Percentiles rank a stretch among this genome's conserved stretches.
phyloP scores from a whole-genome alignment of 2,797 vertebrate species.

The Myotis findleyi region DNA sequence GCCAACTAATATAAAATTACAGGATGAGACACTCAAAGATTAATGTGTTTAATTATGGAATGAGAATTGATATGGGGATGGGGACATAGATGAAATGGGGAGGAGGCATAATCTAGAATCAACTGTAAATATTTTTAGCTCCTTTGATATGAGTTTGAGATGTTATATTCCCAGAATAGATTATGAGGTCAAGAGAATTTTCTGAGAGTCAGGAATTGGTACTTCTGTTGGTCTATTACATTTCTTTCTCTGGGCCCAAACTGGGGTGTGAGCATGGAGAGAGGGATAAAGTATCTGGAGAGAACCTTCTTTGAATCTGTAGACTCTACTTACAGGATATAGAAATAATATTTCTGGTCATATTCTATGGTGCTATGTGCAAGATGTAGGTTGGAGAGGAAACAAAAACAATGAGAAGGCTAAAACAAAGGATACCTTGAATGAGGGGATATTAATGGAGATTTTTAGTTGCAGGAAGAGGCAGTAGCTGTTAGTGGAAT shows the following conservation, averaged over 20 bases:
- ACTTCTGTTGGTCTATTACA: background rate
- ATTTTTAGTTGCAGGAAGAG: background rate
- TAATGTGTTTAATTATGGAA: background rate
- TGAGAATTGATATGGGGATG: background rate
- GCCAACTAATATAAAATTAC: conserved; percentile 13
- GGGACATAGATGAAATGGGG: background rate
- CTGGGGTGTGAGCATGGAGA: background rate
- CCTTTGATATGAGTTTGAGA: conserved; percentile 11
- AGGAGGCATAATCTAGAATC: background rate
- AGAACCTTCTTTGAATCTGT: background rate
- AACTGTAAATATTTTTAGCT: conserved; percentile 23
- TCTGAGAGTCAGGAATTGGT: background rate
- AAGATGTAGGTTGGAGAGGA: background rate
- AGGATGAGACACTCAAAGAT: background rate
- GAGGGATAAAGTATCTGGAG: background rate
- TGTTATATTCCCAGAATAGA: background rate
- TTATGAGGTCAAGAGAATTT: conserved; percentile 24
- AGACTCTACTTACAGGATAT: background rate
- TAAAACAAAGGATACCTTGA: background rate
- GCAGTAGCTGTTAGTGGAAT: background rate
- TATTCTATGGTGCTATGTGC: background rate
- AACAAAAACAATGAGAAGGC: background rate
- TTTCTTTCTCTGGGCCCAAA: background rate
- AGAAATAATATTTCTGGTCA: background rate
- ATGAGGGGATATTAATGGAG: background rate